Evolutionary conservation across 1,140 invertebrate species (phyloP), one percentile per base, ranked within the genome.

Genomic region (Drosophila cardini): DNA sequence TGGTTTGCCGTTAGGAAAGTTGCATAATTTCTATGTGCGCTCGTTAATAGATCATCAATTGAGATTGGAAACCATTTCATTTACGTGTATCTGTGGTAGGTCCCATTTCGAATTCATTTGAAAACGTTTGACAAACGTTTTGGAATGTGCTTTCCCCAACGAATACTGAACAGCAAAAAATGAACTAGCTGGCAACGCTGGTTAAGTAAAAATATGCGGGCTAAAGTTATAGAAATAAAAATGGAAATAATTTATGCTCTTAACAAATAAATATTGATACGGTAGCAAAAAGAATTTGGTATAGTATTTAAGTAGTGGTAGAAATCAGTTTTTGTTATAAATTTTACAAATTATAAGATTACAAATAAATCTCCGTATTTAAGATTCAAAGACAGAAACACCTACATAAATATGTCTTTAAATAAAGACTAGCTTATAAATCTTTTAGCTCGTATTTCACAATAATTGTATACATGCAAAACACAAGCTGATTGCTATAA

Each of bases 21-120:
- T 89, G 83, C 79, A 89, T 87, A 87, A 87, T 87, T 87, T 86
- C 68, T 87, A 87, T 87, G 84, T 79, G 32, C 65, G 64, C 76
- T 89, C 76, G 84, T 89, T 87, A 89, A 89, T 80, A 83, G 83
- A 87, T 87, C 80, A 77, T 79, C 83, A 67, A 89, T 89, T 73
- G 84, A 83, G 84, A 87, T 87, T 87, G 81, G 72, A 64, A 56
- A 55, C 38, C 57, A 55, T 62, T 72, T 65, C 72, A 50, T 13
- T 45, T 55, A 36, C 58, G 55, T 34, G 70, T 55, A 42, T 30
- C 67, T 69, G 75, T 36, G 83, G 75, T 61, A 60, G 75, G 82
- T 83, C 64, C n/a, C n/a, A 16, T 13, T 16, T 16, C 13, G 16
- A 46, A 63, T 85, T 85, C 67, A 42, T 45, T 15, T 13, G 72